Evolutionary conservation across 1,140 invertebrate species (phyloP), one percentile per base, ranked within the genome.

Genomic region (Luehdorfia chinensis): DNA sequence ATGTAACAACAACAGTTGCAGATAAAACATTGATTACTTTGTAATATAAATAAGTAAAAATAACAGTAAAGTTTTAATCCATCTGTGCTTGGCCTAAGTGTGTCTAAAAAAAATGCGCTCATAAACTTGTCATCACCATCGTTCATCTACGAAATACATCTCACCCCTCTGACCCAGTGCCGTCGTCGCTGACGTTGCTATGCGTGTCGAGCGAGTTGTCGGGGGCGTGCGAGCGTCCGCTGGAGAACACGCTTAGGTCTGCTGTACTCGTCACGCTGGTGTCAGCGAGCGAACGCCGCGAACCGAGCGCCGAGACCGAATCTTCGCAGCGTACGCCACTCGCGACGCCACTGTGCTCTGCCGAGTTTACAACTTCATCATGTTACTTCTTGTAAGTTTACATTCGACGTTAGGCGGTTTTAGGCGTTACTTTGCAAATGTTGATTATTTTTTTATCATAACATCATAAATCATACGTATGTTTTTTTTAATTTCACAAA

Each of bases 221-320:
- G 30, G 91, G 89, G 4, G 90, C 92, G 64, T 93, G 92, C 1
- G 92, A 93, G 44, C 92, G 87, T 1, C 92, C 93, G 50, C 92
- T 92, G 19, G 93, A 94, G 76, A 94, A 93, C 31, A 94, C 92
- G 48, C 93, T 94, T 12, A 95, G 80, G 75, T 95, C 93, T 1
- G 94, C 93, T 2, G 94, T 94, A 6, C 94, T 95, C 0, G 94
- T 95, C 11, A 94, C 92, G 43, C 93, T 94, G 1, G 94, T 96
- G 57, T 94, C 94, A 7, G 94, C 93, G 21, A 96, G 87, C 15
- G 94, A 95, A 12, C 92, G 90, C 44, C 93, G 85, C 2, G 93
- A 95, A 12, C 92, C 92, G 44, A 81, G 53, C 23, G 68, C 75
- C 1, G 84, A 87, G 12, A 74, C 73, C n/a, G 79, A 85, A 47